phyloP scores from a whole-genome alignment of 2,797 vertebrate genomes.

The Neosilurus hyrtlii region DNA sequence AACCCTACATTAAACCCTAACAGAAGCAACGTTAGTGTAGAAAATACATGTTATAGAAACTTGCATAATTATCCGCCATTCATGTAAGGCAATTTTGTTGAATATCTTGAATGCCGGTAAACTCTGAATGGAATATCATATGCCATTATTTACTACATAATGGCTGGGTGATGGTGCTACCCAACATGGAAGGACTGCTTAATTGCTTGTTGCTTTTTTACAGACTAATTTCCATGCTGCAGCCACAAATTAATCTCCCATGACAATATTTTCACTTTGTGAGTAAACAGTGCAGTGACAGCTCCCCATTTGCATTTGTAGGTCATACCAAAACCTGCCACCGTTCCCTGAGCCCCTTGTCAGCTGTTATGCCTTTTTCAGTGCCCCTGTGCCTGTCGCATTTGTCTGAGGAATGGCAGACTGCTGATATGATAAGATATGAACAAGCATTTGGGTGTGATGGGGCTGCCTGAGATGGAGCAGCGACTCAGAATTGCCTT shows the following conservation, averaged over 20 bases:
- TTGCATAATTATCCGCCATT: neutral
- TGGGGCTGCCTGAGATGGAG: neutral
- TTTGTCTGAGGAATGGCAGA: slow-evolving; percentile 79
- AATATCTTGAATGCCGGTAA: neutral
- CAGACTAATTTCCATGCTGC: slow-evolving; percentile 42
- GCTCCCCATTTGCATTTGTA: slow-evolving; percentile 58
- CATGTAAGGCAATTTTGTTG: neutral
- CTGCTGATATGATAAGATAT: slow-evolving; percentile 70
- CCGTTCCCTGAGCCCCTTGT: slow-evolving; percentile 32
- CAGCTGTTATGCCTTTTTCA: slow-evolving; percentile 37
- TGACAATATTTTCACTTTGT: slow-evolving; percentile 53
- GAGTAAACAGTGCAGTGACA: slow-evolving; percentile 55
- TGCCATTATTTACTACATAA: slow-evolving; percentile 8
- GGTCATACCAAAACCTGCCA: slow-evolving; percentile 39
- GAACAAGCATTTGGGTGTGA: slow-evolving; percentile 53
- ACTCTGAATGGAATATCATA: slow-evolving; percentile 9
- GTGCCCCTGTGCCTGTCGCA: slow-evolving; percentile 58
- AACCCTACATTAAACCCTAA: too few species aligned
- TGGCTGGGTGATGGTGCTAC: slow-evolving; percentile 1
- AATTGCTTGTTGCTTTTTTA: slow-evolving; percentile 45
- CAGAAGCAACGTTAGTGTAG: neutral
- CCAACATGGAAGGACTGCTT: slow-evolving; percentile 36
- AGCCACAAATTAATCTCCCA: slow-evolving; percentile 48
- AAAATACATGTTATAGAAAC: neutral
- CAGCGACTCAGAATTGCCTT: neutral